phyloP scores from a whole-genome alignment of 2,113 vertebrate genomes.

The Pseudolaguvia tuberculata region DNA sequence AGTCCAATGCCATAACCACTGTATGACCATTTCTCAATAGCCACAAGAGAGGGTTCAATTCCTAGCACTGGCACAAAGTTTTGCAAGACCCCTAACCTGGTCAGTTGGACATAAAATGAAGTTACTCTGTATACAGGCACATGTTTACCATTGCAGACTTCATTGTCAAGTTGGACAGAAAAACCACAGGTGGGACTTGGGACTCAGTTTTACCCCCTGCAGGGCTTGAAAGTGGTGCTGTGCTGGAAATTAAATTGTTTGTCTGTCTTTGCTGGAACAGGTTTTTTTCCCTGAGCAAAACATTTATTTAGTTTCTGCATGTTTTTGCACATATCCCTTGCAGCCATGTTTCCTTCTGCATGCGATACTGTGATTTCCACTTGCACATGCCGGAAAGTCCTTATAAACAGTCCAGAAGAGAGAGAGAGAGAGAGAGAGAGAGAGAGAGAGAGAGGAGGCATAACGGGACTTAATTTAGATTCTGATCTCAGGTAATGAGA shows the following conservation, averaged over 20 bases:
- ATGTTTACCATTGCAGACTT: not conserved
- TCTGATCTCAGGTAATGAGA: constrained; percentile 12
- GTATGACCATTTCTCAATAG: not conserved
- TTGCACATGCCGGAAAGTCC: not conserved
- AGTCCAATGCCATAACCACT: too few species aligned
- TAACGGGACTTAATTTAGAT: constrained; percentile 9
- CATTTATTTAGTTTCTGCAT: not conserved
- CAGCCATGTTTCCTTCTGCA: not conserved
- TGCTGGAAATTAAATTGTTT: constrained; percentile 12
- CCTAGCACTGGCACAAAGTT: too few species aligned
- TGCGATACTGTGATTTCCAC: not conserved
- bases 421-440: not conserved
- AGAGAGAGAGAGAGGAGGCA: not conserved
- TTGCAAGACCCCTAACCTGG: too few species aligned
- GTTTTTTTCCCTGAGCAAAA: not conserved
- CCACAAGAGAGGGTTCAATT: not conserved
- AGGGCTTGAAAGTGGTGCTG: constrained; percentile 10
- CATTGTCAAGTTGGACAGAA: not conserved
- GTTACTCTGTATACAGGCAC: too few species aligned
- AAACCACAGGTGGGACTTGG: not conserved
- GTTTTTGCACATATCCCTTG: not conserved
- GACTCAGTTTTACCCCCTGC: not conserved
- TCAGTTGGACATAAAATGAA: too few species aligned
- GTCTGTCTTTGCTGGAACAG: not conserved
- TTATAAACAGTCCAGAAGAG: not conserved